These are phyloP conservation scores for Melopsittacus undulatus DNA, from an alignment of 2,797 vertebrate species.

Conservation along the genomic window DNA sequence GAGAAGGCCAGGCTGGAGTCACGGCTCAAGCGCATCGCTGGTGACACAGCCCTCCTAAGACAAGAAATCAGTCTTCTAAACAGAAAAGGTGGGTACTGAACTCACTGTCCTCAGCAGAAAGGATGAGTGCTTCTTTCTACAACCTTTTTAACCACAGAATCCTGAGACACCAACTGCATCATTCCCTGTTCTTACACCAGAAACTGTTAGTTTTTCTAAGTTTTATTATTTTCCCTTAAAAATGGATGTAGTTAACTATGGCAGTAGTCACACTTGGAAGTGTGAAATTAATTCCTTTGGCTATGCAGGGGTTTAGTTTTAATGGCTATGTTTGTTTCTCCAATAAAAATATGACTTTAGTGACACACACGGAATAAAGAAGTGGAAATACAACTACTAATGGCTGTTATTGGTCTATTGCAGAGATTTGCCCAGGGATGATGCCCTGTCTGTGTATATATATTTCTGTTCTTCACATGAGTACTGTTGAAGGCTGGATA, in stretches of 20 bases:
- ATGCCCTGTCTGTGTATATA: neutral
- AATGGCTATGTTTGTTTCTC: neutral
- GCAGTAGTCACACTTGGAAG: neutral
- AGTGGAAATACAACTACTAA: neutral
- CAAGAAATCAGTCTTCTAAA: constrained; percentile 80
- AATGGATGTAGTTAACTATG: neutral
- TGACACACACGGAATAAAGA: neutral
- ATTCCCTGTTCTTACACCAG: neutral
- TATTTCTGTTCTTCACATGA: neutral
- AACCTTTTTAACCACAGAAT: constrained; percentile 19
- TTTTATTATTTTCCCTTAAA: neutral
- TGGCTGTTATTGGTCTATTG: neutral
- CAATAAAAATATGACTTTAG: neutral
- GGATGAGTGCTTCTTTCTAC: constrained; percentile 70
- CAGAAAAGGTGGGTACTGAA: constrained; percentile 66
- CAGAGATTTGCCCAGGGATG: neutral
- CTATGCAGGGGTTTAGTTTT: neutral
- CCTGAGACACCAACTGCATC: neutral
- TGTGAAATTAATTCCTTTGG: neutral
- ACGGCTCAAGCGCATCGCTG: constrained; percentile 65
- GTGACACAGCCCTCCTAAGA: constrained; percentile 68
- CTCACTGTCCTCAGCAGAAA: constrained; percentile 77
- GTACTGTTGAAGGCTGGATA: neutral
- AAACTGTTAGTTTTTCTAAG: neutral
- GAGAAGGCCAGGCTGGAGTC: constrained; percentile 72